These are phyloP conservation scores for Tragelaphus oryx DNA, from an alignment of 2,797 vertebrate genomes.

Conservation along the genomic window DNA sequence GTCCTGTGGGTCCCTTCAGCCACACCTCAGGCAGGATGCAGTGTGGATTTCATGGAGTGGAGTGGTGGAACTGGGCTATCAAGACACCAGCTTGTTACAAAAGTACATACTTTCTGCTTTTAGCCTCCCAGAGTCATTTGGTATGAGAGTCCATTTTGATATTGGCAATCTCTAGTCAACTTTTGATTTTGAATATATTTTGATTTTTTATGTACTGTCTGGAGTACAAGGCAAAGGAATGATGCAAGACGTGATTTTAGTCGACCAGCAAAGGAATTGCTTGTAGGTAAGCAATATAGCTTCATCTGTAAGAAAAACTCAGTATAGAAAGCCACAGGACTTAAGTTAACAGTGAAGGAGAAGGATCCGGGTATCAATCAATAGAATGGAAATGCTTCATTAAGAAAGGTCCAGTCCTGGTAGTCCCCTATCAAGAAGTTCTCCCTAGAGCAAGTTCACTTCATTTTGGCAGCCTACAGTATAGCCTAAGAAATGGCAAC, in stretches of 20 bases:
- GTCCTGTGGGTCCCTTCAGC: background rate
- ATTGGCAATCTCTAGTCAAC: background rate
- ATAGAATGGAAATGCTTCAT: background rate
- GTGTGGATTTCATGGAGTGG: background rate
- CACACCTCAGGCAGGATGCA: background rate
- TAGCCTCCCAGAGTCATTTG: background rate
- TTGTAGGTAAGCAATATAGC: background rate
- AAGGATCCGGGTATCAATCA: background rate
- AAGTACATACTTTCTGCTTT: background rate
- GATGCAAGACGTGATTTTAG: background rate
- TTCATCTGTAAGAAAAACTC: constrained; percentile 8
- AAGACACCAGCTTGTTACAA: background rate
- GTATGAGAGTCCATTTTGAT: background rate
- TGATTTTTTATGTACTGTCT: background rate
- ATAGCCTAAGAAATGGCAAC: background rate
- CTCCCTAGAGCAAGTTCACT: background rate
- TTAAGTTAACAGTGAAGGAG: background rate
- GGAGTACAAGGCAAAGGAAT: background rate
- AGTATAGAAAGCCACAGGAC: background rate
- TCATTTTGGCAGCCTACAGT: background rate
- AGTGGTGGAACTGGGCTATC: background rate
- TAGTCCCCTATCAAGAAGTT: background rate
- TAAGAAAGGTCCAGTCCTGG: background rate
- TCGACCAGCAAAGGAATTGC: background rate
- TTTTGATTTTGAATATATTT: background rate